Base-by-base conservation (phyloP, 2,113 vertebrate species). In the Ophthalmotilapia sp. region DNA sequence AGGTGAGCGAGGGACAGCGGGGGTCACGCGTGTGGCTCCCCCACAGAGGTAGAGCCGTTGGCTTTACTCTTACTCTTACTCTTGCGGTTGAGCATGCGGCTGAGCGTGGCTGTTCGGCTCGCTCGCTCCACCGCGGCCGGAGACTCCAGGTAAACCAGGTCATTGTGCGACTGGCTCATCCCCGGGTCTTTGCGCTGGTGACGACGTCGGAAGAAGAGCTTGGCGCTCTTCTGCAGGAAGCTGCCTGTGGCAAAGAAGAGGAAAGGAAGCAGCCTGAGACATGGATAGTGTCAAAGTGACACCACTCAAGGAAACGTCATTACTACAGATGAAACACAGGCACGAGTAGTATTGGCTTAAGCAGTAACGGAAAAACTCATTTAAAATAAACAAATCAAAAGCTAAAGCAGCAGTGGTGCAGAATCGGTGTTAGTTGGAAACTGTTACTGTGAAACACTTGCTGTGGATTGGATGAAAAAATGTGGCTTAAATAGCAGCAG, bases 161-260 rank as follows among this genome's bases (percentile, higher is more conserved):
- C 98, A 0, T 98, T 99, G 95, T 99, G 98, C 0, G 99, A 99
- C 90, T 99, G 98, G 96, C 98, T 99, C 98, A 99, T 97, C 13
- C 98, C 97, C 0, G 98, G 98, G 31, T 98, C 98, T 91, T 99
- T 99, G 93, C 98, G 97, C 89, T 97, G 98, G 84, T 98, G 98
- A 8, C 98, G 95, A 56, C 98, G 96, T 5, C 97, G 97, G 96
- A 99, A 99, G 94, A 99, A 99, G 33, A 99, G 96, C 96, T 97
- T 99, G 1, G 98, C 97, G 0, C 98, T 96, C 94, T 97, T 99
- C 92, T 96, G 97, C 36, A 99, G 92, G 87, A 99, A 96, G 90
- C 98, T 97, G 86, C 97, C 99, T 99, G 95, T 0, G 73, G 86
- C 68, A 54, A 84, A 77, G 26, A 60, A 83, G 14, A 31, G n/a